Percentiles rank a stretch among this genome's conserved stretches.
These are phyloP conservation scores for Chymomyza costata DNA, from an alignment of 1,140 invertebrate species.

Conservation along the genomic window DNA sequence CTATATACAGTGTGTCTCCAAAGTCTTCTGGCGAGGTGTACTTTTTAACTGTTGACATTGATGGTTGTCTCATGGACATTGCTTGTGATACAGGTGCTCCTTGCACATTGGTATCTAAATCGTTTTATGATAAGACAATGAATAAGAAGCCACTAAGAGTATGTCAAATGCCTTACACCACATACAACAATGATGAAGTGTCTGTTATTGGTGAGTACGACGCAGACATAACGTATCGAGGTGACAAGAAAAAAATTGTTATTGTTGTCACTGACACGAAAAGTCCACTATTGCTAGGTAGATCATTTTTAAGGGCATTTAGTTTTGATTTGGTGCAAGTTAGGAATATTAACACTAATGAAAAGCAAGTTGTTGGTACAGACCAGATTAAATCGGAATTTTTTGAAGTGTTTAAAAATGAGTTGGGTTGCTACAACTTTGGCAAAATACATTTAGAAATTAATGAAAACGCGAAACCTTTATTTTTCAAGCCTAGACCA, in stretches of 20 bases:
- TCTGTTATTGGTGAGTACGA: slow-evolving; percentile 18
- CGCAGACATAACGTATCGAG: slow-evolving; percentile 8
- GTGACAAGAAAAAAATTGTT: slow-evolving; percentile 8
- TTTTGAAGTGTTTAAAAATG: background rate
- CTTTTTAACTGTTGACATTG: too few species aligned
- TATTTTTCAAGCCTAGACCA: slow-evolving; percentile 14
- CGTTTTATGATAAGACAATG: slow-evolving; percentile 2
- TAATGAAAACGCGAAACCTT: background rate
- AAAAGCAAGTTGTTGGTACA: background rate
- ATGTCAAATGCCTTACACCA: slow-evolving; percentile 1
- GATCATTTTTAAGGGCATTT: slow-evolving; percentile 17
- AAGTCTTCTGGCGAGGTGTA: slow-evolving; percentile 10
- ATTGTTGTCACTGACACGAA: slow-evolving; percentile 12
- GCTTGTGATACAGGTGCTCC: too few species aligned
- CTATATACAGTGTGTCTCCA: slow-evolving; percentile 8
- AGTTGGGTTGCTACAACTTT: background rate
- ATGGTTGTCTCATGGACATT: too few species aligned
- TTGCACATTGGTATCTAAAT: background rate
- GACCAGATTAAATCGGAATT: too few species aligned
- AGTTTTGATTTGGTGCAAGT: slow-evolving; percentile 15
- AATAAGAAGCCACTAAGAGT: too few species aligned
- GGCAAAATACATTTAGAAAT: background rate
- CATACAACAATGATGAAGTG: slow-evolving; percentile 6
- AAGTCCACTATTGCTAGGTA: slow-evolving; percentile 15
- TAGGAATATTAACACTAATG: background rate